Evolutionary conservation across 2,113 vertebrate species (phyloP), one percentile per base, ranked within the genome.

Genomic region (Steatornis caripensis): DNA sequence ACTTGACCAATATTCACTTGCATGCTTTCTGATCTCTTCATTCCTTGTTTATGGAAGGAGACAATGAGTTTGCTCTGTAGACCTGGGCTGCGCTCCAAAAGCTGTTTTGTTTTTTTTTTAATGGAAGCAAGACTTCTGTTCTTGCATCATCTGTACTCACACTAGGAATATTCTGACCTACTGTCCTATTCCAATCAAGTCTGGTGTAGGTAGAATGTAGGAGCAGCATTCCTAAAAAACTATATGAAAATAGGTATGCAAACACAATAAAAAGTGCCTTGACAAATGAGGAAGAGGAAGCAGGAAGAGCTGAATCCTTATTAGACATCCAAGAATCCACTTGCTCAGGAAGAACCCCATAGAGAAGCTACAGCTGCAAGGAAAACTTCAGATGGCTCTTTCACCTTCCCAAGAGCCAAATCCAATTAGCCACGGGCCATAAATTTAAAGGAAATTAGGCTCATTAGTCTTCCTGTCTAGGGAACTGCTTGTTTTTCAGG

Each of bases 361-460:
- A 55, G 36, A 90, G 46, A 83, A 85, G 5, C n/a, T 92, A n/a
- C 19, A 86, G 66, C 85, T 85, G 45, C 27, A 80, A 85, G 70
- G 19, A 88, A 90, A 86, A 72, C 5, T 69, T 90, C 51, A 81
- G 26, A 18, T 86, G 71, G 9, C 43, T 80, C 71, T 92, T 90
- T 84, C 26, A 15, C 87, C 76, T 89, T 88, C 20, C 54, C 76
- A 49, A 22, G 60, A 89, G 46, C 48, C 68, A 95, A 92, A 90
- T 61, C n/a, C 68, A 81, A 93, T 95, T 96, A 95, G 18, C 64
- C 60, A 78, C 0, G 6, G 95, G n/a, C 72, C 89, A 93, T 94
- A 94, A 95, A 91, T 84, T 93, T 77, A 24, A 46, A 87, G 72
- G 76, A 95, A 96, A 94, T 81, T 15, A 89, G 65, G 26, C 24